phyloP scores from a whole-genome alignment of 2,113 vertebrate genomes.

The Podarcis cretensis region DNA sequence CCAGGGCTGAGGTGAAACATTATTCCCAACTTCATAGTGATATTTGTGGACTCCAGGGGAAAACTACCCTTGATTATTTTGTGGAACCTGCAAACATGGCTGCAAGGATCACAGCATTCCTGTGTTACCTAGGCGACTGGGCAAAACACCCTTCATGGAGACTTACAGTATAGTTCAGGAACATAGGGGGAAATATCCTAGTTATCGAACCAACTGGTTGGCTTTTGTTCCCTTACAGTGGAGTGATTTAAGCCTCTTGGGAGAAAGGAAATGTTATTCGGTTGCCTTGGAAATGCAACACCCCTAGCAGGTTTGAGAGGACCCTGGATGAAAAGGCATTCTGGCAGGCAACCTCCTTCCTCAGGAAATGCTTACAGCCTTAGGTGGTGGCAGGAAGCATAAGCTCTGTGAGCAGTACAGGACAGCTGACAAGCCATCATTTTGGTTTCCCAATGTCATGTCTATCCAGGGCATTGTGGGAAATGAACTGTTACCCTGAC shows the following conservation, averaged over 20 bases:
- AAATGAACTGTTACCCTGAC: neutral
- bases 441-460: neutral
- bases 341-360: too few relatives aligned
- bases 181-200: neutral
- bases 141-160: neutral
- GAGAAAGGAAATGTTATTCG: neutral
- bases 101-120: neutral
- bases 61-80: neutral
- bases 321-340: too few relatives aligned
- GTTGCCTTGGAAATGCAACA: neutral
- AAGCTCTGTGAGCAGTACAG: neutral
- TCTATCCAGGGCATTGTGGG: neutral
- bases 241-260: neutral
- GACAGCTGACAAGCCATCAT: neutral
- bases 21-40: neutral
- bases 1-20: neutral
- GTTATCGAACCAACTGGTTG: neutral
- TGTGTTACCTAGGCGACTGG: neutral
- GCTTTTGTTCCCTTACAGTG: neutral
- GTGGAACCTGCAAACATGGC: neutral
- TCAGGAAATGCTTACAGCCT: too few relatives aligned
- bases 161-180: neutral
- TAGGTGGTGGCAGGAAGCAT: neutral
- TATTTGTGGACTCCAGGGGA: neutral
- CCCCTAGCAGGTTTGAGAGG: neutral